Conservation (phyloP, 2,113 vertebrate species). For the Pampusana beccarii region DNA sequence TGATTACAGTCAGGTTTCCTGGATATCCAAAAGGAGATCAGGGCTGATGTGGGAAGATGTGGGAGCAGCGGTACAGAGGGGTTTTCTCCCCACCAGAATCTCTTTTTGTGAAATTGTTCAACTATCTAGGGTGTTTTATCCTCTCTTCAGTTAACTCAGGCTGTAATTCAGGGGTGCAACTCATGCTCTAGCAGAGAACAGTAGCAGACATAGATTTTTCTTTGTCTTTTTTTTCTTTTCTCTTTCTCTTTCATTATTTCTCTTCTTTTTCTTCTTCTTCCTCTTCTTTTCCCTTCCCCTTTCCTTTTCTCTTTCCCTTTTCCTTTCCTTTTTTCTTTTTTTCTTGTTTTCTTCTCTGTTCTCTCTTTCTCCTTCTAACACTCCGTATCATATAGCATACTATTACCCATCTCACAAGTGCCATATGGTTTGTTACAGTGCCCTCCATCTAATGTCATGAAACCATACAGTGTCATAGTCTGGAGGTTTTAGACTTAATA, state of each 20-base stretch:
- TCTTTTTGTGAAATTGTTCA: not conserved
- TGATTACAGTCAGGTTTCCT: slow-evolving; percentile 7
- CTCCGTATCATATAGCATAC: not conserved
- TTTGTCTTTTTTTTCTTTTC: no score
- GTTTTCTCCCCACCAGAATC: not conserved
- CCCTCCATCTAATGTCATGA: not conserved
- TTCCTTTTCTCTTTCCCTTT: not conserved
- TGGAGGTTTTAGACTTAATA: not conserved
- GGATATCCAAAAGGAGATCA: not conserved
- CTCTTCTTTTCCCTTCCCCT: not conserved
- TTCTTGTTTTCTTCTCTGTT: no score
- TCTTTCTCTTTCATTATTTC: no score
- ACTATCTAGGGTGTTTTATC: not conserved
- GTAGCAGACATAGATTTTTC: not conserved
- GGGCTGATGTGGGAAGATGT: not conserved
- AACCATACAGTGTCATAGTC: not conserved
- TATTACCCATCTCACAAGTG: not conserved
- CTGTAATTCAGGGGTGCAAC: not conserved
- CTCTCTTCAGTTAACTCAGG: not conserved
- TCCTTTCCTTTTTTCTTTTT: no score
- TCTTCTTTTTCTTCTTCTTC: accelerated
- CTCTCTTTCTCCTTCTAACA: not conserved
- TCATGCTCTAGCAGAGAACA: not conserved
- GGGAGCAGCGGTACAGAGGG: not conserved
- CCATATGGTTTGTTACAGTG: not conserved